Conservation (phyloP, 2,797 vertebrate species). For the Syncerus caffer region DNA sequence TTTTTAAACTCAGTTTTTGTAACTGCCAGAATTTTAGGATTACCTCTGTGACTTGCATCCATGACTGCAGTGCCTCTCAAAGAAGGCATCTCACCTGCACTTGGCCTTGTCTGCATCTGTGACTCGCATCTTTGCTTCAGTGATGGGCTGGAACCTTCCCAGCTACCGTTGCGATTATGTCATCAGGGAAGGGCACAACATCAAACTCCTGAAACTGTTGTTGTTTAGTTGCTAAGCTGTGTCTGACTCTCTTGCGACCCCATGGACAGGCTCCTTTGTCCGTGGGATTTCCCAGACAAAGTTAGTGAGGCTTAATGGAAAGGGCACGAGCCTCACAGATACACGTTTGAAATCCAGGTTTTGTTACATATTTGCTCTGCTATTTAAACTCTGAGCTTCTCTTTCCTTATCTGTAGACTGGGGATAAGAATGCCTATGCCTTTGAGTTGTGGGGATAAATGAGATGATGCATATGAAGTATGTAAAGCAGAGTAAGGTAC, state of each 20-base stretch:
- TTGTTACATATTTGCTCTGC: neutral
- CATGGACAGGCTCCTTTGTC: neutral
- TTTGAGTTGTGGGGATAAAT: neutral
- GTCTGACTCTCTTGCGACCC: neutral
- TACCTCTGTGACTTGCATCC: neutral
- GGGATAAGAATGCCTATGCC: neutral
- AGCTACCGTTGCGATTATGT: too few species aligned
- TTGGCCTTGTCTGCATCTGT: neutral
- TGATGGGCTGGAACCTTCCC: neutral
- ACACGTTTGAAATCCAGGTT: neutral
- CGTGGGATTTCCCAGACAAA: neutral
- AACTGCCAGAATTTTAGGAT: neutral
- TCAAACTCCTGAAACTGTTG: neutral
- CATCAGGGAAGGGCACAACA: neutral
- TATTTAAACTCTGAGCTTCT: neutral
- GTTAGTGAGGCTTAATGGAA: neutral
- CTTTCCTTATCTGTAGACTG: neutral
- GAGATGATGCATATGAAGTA: neutral
- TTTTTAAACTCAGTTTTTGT: neutral
- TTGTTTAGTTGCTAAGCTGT: neutral
- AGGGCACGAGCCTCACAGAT: neutral
- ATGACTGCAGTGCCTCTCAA: rapidly evolving
- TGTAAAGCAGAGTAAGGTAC: neutral
- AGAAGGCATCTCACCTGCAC: neutral
- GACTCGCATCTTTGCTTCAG: neutral